phyloP scores from a whole-genome alignment of 1,140 invertebrate genomes.

The Sinonovacula constricta region DNA sequence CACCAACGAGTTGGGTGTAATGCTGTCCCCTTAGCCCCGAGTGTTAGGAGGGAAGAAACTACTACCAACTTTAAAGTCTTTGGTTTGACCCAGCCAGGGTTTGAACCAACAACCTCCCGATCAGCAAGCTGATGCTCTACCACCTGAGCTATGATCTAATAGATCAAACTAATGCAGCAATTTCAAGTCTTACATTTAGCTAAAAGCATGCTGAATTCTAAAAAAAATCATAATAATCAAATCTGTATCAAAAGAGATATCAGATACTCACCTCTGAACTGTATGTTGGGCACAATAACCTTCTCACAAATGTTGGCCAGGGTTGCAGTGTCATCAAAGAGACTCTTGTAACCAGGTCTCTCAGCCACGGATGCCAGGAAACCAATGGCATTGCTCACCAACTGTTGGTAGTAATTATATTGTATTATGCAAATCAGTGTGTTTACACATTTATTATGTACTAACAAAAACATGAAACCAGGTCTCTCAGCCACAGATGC shows the following conservation, averaged over 20 bases:
- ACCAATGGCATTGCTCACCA: constrained; percentile 97
- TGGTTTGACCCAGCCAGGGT: no score
- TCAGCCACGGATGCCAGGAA: constrained; percentile 97
- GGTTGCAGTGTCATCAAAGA: constrained; percentile 92
- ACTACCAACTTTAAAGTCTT: no score
- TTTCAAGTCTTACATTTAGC: background rate
- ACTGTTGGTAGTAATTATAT: no score
- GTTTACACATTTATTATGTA: no score
- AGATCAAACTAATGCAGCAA: background rate
- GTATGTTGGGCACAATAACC: constrained; percentile 98
- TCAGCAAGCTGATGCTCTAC: no score
- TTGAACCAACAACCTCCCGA: no score
- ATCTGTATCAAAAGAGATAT: constrained; percentile 40
- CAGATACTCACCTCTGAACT: constrained; percentile 95
- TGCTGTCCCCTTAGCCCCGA: no score
- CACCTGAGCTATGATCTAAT: background rate
- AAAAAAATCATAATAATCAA: background rate
- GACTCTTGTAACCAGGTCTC: constrained; percentile 88
- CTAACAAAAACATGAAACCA: no score
- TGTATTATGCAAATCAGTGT: no score
- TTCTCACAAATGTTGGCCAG: constrained; percentile 97
- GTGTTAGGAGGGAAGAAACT: no score
- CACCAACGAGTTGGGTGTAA: no score
- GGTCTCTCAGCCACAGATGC: constrained; percentile 94
- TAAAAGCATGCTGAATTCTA: no score